Evolutionary conservation across 1,140 invertebrate species (phyloP).

Genomic region (Rhopalosiphum maidis): DNA sequence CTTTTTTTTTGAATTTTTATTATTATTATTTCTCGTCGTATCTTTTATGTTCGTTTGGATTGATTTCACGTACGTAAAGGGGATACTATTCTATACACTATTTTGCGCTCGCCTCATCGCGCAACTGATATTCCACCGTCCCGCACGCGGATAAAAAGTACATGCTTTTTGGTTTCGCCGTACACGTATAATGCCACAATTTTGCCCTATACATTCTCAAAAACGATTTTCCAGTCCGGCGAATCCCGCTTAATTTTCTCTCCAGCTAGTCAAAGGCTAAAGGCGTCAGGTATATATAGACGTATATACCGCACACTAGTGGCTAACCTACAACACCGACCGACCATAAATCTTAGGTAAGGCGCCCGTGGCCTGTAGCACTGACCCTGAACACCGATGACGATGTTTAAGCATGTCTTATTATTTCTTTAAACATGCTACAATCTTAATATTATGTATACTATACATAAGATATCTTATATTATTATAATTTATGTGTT

Average conservation of each 20-base stretch:
- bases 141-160: not conserved
- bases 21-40: not conserved
- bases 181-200: not conserved
- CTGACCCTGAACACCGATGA: not conserved
- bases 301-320: not conserved
- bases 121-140: not conserved
- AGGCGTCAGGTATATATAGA: not conserved
- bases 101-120: not conserved
- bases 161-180: not conserved
- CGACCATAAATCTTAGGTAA: not conserved
- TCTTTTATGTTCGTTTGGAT: conserved; percentile 14
- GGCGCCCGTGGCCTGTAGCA: too few relatives aligned
- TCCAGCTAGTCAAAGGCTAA: not conserved
- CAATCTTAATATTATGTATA: not conserved
- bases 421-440: not conserved
- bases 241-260: not conserved
- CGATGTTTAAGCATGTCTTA: not conserved
- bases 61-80: not conserved
- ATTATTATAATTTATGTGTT: not conserved
- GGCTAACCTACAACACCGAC: not conserved
- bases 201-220: not conserved
- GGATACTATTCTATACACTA: not conserved
- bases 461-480: not conserved
- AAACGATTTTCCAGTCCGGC: not conserved
- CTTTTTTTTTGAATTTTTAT: not conserved